A percentile compares a stretch with the other conserved stretches of the same genome.
Conservation (phyloP, 2,888 invertebrate genomes). For the Dascillus cervinus region DNA sequence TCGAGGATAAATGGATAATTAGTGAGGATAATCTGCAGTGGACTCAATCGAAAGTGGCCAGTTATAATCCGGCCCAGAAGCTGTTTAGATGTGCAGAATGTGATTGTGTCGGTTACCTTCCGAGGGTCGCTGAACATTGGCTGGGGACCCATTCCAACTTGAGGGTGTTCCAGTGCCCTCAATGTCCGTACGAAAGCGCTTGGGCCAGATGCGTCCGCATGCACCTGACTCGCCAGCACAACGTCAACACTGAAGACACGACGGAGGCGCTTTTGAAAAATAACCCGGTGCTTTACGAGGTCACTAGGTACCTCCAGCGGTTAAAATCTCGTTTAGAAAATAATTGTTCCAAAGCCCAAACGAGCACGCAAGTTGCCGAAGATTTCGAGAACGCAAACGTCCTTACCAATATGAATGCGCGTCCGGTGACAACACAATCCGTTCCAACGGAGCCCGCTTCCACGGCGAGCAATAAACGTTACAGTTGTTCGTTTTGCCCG, state of each 20-base stretch:
- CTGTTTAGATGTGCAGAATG: conserved; percentile 69
- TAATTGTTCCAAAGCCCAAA: conserved; percentile 35
- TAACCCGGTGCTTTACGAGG: conserved; percentile 67
- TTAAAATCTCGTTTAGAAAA: conserved; percentile 56
- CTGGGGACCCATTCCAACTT: conserved; percentile 64
- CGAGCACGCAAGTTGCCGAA: conserved; percentile 30
- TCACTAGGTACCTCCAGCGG: conserved; percentile 61
- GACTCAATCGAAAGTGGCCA: conserved; percentile 73
- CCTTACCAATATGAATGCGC: conserved; percentile 10
- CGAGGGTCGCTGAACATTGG: conserved; percentile 70
- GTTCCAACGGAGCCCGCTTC: conserved; percentile 10
- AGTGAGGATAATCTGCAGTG: conserved; percentile 65
- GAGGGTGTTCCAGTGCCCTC: conserved; percentile 55
- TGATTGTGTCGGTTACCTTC: conserved; percentile 67
- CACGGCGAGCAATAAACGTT: conserved; percentile 51
- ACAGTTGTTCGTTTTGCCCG: conserved; percentile 80
- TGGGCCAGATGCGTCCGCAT: conserved; percentile 69
- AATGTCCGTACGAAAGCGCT: conserved; percentile 67
- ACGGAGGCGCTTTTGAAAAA: conserved; percentile 58
- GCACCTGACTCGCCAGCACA: conserved; percentile 67
- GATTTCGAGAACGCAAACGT: conserved; percentile 19
- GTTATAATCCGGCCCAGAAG: conserved; percentile 69
- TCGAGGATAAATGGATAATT: conserved; percentile 54
- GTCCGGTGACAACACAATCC: conserved; percentile 10
- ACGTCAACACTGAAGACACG: conserved; percentile 55